Conservation (phyloP, 2,888 invertebrate species). For the Drosophila helvetica region DNA sequence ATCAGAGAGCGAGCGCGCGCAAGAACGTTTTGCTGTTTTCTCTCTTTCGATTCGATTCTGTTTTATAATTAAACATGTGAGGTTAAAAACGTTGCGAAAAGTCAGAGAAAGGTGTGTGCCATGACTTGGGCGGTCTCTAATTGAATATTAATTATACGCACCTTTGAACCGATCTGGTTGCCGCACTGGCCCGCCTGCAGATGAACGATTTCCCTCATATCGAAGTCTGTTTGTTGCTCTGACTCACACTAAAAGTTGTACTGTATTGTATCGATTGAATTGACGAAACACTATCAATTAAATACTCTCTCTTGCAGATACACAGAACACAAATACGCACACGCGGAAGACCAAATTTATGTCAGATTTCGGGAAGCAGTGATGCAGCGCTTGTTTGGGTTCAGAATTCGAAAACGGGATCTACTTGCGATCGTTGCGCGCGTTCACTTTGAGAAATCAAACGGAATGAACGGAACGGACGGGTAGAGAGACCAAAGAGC, state of each 20-base stretch:
- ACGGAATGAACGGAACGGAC: constrained; percentile 68
- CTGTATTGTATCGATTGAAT: constrained; percentile 17
- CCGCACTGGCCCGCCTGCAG: constrained; percentile 96
- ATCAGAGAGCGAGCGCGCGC: constrained; percentile 2
- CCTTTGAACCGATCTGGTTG: constrained; percentile 97
- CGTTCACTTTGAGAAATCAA: constrained; percentile 70
- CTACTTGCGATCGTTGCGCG: constrained; percentile 60
- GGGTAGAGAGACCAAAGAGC: constrained; percentile 36
- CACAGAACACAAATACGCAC: constrained; percentile 25
- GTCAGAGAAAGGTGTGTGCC: constrained; percentile 18
- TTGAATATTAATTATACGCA: constrained; percentile 82
- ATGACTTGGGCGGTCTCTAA: constrained; percentile 12
- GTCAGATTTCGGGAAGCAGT: not conserved
- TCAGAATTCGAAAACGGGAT: constrained; percentile 33
- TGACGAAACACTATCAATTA: constrained; percentile 32
- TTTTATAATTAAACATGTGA: constrained; percentile 80
- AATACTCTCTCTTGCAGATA: constrained; percentile 6
- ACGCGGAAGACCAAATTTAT: constrained; percentile 18
- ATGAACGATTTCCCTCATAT: constrained; percentile 96
- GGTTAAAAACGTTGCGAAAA: constrained; percentile 66
- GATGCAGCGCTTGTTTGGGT: constrained; percentile 9
- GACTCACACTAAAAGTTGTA: constrained; percentile 6
- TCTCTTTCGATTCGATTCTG: constrained; percentile 47
- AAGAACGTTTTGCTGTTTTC: constrained; percentile 16
- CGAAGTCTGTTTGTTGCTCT: constrained; percentile 23